A percentile compares a stretch with the other conserved stretches of the same genome.
phyloP scores from a whole-genome alignment of 2,888 invertebrate species.

The Carcina quercana region DNA sequence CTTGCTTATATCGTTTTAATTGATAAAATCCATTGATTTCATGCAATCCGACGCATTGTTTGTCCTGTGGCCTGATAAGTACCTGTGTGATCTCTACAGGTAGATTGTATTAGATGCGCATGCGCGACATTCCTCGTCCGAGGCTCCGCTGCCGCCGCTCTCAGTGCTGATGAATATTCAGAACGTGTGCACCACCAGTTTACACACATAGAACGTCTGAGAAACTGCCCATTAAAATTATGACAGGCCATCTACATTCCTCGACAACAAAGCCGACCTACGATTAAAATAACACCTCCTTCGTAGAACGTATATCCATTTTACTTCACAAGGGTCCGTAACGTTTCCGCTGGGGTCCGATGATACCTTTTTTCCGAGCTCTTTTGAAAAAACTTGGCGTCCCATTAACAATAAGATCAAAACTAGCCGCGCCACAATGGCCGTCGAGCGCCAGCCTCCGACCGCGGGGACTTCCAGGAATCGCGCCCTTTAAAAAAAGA shows the following conservation, averaged over 20 bases:
- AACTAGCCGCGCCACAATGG: constrained; percentile 71
- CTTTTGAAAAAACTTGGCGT: constrained; percentile 69
- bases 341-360: constrained; percentile 72
- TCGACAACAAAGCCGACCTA: constrained; percentile 67
- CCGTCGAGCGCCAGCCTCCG: constrained; percentile 66
- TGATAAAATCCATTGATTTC: too few species aligned
- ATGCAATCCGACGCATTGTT: too few species aligned
- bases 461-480: constrained; percentile 65
- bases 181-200: constrained; percentile 46
- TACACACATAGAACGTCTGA: constrained; percentile 49
- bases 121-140: constrained; percentile 13
- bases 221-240: constrained; percentile 69
- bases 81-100: too few species aligned
- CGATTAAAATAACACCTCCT: constrained; percentile 73
- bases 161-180: constrained; percentile 53
- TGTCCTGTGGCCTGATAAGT: too few species aligned
- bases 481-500: constrained; percentile 64
- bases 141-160: constrained; percentile 13
- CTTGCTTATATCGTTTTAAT: too few species aligned
- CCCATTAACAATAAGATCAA: constrained; percentile 75
- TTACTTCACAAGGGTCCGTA: constrained; percentile 69
- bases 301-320: constrained; percentile 70
- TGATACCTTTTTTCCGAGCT: constrained; percentile 67
- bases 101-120: constrained; percentile 1
- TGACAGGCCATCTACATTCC: constrained; percentile 73